These are phyloP conservation scores for Argya squamiceps DNA, from an alignment of 2,797 vertebrate genomes.

Conservation along the genomic window DNA sequence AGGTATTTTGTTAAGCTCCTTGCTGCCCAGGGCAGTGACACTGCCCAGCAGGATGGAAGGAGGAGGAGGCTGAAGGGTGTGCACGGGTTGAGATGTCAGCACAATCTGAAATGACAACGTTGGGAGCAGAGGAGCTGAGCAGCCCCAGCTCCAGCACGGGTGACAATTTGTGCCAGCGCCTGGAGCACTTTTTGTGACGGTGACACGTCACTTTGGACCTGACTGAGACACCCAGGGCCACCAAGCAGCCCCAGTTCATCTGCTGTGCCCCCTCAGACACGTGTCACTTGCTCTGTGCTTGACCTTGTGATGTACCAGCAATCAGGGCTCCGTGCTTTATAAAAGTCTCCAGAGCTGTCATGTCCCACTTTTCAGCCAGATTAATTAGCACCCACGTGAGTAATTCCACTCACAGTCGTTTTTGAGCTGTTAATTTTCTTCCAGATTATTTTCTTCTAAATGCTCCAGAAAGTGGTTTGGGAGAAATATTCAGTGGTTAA, in stretches of 20 bases:
- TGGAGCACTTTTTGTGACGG: background rate
- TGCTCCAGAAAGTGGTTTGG: background rate
- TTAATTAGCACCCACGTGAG: background rate
- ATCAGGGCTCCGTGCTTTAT: background rate
- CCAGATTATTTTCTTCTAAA: background rate
- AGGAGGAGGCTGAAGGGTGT: background rate
- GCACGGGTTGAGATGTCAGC: background rate
- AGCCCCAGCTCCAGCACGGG: background rate
- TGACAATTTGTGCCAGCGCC: background rate
- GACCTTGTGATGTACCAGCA: background rate
- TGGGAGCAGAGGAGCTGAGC: background rate
- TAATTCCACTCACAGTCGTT: background rate
- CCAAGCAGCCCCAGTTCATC: background rate
- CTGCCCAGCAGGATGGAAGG: background rate
- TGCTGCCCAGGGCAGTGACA: background rate
- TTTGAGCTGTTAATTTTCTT: background rate
- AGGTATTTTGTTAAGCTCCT: background rate
- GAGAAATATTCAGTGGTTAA: background rate
- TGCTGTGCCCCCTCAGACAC: background rate
- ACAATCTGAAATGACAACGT: background rate
- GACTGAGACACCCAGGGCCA: background rate
- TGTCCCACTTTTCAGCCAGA: background rate
- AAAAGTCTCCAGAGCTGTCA: background rate
- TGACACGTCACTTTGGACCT: background rate
- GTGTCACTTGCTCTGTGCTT: background rate